Percentiles rank a stretch among this genome's conserved stretches.
Conservation (phyloP, 2,113 vertebrate genomes). For the Sturnus vulgaris region DNA sequence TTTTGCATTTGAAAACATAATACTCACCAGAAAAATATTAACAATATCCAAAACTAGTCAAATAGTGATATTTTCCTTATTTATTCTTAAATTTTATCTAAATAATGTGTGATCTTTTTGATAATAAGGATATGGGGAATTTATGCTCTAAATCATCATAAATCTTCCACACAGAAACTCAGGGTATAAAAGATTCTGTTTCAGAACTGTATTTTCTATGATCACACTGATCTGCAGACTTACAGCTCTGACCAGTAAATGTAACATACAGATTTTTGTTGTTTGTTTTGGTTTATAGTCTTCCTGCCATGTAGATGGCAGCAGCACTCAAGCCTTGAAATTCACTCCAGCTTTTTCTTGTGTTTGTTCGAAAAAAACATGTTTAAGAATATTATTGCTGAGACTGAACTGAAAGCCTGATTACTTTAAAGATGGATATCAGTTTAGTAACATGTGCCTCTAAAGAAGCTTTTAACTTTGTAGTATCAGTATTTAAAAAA, state of each 20-base stretch:
- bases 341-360: neutral
- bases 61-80: neutral
- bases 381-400: neutral
- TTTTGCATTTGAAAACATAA: neutral
- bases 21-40: neutral
- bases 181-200: neutral
- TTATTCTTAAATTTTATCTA: neutral
- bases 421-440: constrained; percentile 23
- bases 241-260: neutral
- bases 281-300: constrained; percentile 45
- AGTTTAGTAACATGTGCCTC: neutral
- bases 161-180: neutral
- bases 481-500: constrained; percentile 10
- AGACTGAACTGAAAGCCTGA: constrained; percentile 1
- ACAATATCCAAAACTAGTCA: neutral
- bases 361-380: neutral
- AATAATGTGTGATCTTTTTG: neutral
- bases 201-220: neutral
- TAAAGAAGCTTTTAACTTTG: constrained; percentile 7
- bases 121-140: neutral
- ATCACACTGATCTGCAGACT: neutral
- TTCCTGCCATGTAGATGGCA: constrained; percentile 75
- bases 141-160: neutral
- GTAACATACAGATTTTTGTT: neutral
- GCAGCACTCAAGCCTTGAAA: constrained; percentile 73